A percentile compares a stretch with the other conserved stretches of the same genome.
Conservation (phyloP, 1,140 invertebrate genomes). For the Oscheius sp. region DNA sequence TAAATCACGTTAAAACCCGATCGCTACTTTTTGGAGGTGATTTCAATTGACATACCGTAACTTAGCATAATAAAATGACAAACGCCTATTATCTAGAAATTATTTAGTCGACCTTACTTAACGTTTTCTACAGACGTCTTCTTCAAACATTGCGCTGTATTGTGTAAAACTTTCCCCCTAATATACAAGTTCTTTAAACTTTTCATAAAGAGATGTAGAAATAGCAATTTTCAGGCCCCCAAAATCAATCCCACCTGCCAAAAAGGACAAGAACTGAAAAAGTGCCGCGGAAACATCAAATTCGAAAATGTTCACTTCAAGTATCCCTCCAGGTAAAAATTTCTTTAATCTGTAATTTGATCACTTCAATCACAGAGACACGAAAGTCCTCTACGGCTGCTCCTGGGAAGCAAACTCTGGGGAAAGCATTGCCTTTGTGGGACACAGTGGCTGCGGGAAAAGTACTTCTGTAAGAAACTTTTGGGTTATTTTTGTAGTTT, state of each 20-base stretch:
- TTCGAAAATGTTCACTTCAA: slow-evolving; percentile 39
- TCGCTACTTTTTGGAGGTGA: no score
- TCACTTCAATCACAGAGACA: slow-evolving; percentile 68
- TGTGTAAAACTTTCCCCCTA: no score
- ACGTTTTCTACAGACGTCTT: no score
- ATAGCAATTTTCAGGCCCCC: background rate
- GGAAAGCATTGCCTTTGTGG: slow-evolving; percentile 83
- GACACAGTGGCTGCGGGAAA: slow-evolving; percentile 55
- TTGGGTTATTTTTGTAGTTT: background rate
- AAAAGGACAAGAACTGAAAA: slow-evolving; percentile 1
- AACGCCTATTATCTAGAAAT: no score
- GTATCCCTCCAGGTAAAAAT: slow-evolving; percentile 50
- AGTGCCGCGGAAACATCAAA: slow-evolving; percentile 40
- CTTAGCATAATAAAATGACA: no score
- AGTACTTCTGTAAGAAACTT: slow-evolving; percentile 12
- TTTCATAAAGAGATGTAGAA: no score
- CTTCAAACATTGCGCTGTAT: no score
- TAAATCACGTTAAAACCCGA: no score
- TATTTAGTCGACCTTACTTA: no score
- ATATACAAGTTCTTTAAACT: no score
- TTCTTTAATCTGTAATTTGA: background rate
- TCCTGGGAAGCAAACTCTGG: slow-evolving; percentile 81
- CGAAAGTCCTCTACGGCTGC: slow-evolving; percentile 66
- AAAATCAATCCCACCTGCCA: slow-evolving; percentile 30
- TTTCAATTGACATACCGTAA: no score